Conservation (phyloP, 2,113 vertebrate species). For the Lamprotornis superbus region DNA sequence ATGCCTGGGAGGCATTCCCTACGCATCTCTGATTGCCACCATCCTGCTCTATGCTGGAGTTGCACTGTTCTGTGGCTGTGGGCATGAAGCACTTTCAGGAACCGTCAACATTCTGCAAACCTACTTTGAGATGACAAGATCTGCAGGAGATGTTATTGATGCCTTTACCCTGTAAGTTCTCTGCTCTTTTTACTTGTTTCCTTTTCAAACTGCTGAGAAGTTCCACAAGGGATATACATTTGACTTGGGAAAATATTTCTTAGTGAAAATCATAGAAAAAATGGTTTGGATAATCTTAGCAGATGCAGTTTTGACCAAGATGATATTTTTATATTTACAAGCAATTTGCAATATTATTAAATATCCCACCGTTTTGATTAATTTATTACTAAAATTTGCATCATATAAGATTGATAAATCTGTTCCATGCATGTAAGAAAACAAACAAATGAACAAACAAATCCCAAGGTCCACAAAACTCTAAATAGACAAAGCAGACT, state of each 20-base stretch:
- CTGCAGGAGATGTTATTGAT: conserved; percentile 89
- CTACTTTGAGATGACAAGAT: conserved; percentile 95
- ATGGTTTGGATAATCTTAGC: background rate
- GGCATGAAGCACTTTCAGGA: conserved; percentile 95
- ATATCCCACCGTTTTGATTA: background rate
- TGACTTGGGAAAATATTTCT: background rate
- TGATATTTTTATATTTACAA: background rate
- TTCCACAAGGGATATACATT: background rate
- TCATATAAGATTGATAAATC: background rate
- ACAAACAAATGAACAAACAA: background rate
- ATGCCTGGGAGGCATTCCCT: conserved; percentile 97
- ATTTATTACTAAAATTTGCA: background rate
- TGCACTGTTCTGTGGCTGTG: conserved; percentile 96
- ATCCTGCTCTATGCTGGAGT: conserved; percentile 97
- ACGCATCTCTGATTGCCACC: conserved; percentile 94
- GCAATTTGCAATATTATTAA: background rate
- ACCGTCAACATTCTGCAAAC: conserved; percentile 97
- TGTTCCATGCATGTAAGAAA: background rate
- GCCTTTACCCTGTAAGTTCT: conserved; percentile 95
- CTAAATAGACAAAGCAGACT: background rate
- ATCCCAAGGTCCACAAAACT: background rate
- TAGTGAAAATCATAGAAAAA: background rate
- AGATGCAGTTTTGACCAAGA: background rate
- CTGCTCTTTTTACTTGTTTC: background rate
- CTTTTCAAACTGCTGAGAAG: background rate